Percentiles rank a stretch among this genome's conserved stretches.
These are phyloP conservation scores for Ancistrus triradiatus DNA, from an alignment of 2,113 vertebrate species.

Conservation along the genomic window DNA sequence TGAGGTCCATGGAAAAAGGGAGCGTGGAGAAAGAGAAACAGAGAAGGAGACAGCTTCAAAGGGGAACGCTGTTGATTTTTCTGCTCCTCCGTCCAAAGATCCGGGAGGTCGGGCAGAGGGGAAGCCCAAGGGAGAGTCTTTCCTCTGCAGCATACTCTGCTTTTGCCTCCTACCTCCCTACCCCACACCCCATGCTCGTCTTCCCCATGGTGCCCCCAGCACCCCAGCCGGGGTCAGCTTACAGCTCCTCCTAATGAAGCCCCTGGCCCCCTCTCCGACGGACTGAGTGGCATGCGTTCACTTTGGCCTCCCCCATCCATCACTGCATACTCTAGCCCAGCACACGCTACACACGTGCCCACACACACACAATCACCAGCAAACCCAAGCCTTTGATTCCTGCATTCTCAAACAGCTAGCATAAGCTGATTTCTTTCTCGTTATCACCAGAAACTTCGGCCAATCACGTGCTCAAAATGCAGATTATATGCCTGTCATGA, in stretches of 20 bases:
- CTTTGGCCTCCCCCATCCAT: constrained; percentile 32
- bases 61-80: constrained; percentile 65
- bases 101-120: constrained; percentile 66
- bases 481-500: too few species aligned
- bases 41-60: constrained; percentile 68
- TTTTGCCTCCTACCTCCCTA: constrained; percentile 21
- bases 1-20: constrained; percentile 69
- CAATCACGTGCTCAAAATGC: too few species aligned
- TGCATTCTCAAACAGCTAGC: constrained; percentile 46
- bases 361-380: constrained; percentile 16
- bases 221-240: constrained; percentile 62
- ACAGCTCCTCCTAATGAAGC: constrained; percentile 71
- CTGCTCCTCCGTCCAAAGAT: constrained; percentile 65
- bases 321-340: constrained; percentile 15
- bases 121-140: constrained; percentile 59
- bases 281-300: constrained; percentile 47
- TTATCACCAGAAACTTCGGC: constrained; percentile 7
- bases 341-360: constrained; percentile 9
- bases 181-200: constrained; percentile 10
- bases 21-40: constrained; percentile 56
- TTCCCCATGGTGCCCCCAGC: constrained; percentile 23
- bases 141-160: constrained; percentile 41
- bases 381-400: constrained; percentile 53
- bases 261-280: constrained; percentile 60
- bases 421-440: constrained; percentile 9